Base-by-base conservation (phyloP, 1,140 invertebrate genomes). In the Calliopsis andreniformis region DNA sequence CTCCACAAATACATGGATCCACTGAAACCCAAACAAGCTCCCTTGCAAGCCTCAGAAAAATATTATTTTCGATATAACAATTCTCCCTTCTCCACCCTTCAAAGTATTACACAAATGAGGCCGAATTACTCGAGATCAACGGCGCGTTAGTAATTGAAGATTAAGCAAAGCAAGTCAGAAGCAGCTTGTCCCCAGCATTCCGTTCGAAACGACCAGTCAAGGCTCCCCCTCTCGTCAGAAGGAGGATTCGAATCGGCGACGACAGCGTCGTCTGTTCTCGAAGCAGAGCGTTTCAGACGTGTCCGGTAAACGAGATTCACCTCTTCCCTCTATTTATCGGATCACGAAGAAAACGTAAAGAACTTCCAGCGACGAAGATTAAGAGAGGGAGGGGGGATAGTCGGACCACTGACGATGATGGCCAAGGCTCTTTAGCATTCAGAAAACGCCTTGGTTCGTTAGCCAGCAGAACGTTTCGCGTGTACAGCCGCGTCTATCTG, bases 361-460 rank as follows among this genome's bases (percentile, higher is more conserved):
- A 75, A 72, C 69, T 79, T 75, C 70, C 79, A 79, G 67, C 58
- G 76, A 62, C 51, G 68, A 87, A 85, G 80, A 87, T 87, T 83
- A 87, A 86, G 69, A 86, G 69, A 80, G 69, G 28, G 47, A 53
- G 71, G 43, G 25, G 43, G 49, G 39, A 51, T 8, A 69, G 35
- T 35, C 39, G 49, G 78, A 71, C 61, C 62, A 51, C 66, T 56
- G 69, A 77, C 66, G 53, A 82, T 68, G 75, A 82, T 79, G 61
- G 58, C 62, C 43, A 55, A n/a, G 23, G 58, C 80, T 81, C 70
- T 87, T 88, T 87, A 69, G 76, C 71, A 87, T 89, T 88, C 86
- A 76, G 85, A 79, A 81, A 82, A 79, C 86, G 87, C 77, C 43
- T 75, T 49, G 78, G 87, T 87, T 89, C 83, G 85, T 89, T 89